Conservation (phyloP, 2,797 vertebrate species). For the Sebastes diaconus region DNA sequence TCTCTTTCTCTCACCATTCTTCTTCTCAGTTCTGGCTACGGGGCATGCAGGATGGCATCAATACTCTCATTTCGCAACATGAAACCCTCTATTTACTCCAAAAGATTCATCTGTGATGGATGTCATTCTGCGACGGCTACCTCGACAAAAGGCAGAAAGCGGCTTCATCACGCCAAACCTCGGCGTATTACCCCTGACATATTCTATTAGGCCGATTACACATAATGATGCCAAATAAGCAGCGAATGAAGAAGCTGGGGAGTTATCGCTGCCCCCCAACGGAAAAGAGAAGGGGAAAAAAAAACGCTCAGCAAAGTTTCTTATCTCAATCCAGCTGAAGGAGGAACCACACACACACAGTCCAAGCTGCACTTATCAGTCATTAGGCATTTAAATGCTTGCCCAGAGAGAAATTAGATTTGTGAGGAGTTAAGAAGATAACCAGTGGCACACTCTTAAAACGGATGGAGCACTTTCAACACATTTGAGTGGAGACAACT, state of each 20-base stretch:
- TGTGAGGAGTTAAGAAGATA: conserved; percentile 70
- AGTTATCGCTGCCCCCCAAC: conserved; percentile 44
- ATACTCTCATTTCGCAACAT: conserved; percentile 66
- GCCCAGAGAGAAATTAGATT: conserved; percentile 78
- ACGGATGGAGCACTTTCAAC: conserved; percentile 41
- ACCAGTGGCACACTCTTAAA: conserved; percentile 54
- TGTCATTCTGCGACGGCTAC: conserved; percentile 43
- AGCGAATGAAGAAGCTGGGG: conserved; percentile 49
- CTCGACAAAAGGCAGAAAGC: conserved; percentile 41
- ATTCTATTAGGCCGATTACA: conserved; percentile 63
- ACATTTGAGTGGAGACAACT: conserved; percentile 39
- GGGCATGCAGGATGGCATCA: conserved; percentile 63
- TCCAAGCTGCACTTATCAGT: conserved; percentile 74
- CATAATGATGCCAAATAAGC: conserved; percentile 66
- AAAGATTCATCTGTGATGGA: conserved; percentile 54
- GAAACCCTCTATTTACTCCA: conserved; percentile 68
- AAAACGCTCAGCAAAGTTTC: conserved; percentile 59
- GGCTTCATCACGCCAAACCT: conserved; percentile 33
- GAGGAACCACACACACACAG: conserved; percentile 72
- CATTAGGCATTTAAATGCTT: conserved; percentile 78
- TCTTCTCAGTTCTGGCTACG: conserved; percentile 57
- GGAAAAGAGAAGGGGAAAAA: conserved; percentile 14
- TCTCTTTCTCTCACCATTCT: conserved; percentile 43
- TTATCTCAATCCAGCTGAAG: conserved; percentile 71
- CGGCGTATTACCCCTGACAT: conserved; percentile 49